Evolutionary conservation across 2,797 vertebrate genomes (phyloP).

Genomic region (Sebastolobus alascanus): DNA sequence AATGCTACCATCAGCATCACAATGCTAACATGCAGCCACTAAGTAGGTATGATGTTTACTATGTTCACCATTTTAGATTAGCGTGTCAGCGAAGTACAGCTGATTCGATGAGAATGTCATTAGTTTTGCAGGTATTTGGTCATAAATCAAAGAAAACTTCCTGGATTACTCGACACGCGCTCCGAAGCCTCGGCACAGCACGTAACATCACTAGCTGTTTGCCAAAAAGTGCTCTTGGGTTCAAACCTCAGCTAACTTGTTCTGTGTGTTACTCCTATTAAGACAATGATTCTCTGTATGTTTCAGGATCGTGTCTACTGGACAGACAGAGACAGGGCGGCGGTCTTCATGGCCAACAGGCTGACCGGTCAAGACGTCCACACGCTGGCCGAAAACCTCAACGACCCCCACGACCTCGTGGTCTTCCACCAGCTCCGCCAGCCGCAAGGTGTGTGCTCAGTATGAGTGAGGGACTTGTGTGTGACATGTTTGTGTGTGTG

Average conservation of each 20-base stretch:
- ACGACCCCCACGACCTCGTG: slow-evolving; percentile 96
- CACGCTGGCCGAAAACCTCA: slow-evolving; percentile 94
- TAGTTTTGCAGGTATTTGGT: neutral
- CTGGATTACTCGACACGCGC: no score
- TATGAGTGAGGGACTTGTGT: neutral
- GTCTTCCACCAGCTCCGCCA: slow-evolving; percentile 97
- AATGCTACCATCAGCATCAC: no score
- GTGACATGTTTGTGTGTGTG: neutral
- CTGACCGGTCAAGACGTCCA: slow-evolving; percentile 92
- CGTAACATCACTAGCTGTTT: neutral
- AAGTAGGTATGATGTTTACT: neutral
- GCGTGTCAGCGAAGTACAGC: neutral
- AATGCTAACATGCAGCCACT: neutral
- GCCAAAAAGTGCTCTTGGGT: neutral
- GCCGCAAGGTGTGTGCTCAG: slow-evolving; percentile 88
- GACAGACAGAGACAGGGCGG: slow-evolving; percentile 96
- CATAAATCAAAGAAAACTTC: neutral
- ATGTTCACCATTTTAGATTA: neutral
- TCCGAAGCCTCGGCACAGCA: no score
- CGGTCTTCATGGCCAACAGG: slow-evolving; percentile 95
- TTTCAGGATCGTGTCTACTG: slow-evolving; percentile 97
- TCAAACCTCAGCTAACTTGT: neutral
- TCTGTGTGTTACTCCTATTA: neutral
- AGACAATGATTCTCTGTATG: neutral
- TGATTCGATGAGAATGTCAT: neutral